A percentile compares a stretch with the other conserved stretches of the same genome.
phyloP scores from a whole-genome alignment of 2,797 vertebrate genomes.

The Sebastes hubbsi region DNA sequence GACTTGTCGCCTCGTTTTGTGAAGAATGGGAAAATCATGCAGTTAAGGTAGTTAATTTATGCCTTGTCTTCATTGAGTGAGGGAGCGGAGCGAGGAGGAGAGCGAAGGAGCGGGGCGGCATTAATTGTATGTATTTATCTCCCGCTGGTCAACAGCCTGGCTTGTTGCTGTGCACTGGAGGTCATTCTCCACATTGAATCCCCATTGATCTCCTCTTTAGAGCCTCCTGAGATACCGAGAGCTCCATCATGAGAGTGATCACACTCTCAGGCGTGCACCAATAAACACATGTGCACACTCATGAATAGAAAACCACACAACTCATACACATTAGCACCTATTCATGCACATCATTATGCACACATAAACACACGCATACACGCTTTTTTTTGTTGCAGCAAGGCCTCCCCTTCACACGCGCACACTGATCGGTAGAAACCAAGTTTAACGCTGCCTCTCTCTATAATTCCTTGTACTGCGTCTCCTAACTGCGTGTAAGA shows the following conservation, averaged over 20 bases:
- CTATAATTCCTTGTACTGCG: conserved; percentile 82
- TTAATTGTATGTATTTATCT: conserved; percentile 80
- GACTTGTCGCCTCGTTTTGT: conserved; percentile 42
- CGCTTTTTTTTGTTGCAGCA: conserved; percentile 23
- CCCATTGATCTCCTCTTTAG: conserved; percentile 78
- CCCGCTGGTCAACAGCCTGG: conserved; percentile 69
- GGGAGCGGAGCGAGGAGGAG: conserved; percentile 27
- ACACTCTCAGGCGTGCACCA: conserved; percentile 45
- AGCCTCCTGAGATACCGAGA: conserved; percentile 66
- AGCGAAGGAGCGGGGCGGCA: conserved; percentile 51
- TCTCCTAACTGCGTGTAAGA: conserved; percentile 80
- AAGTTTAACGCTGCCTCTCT: conserved; percentile 70
- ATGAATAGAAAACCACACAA: conserved; percentile 51
- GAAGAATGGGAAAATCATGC: conserved; percentile 70
- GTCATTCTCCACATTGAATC: conserved; percentile 79
- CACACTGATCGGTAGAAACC: conserved; percentile 80
- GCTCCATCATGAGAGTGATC: conserved; percentile 72
- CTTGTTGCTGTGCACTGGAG: conserved; percentile 74
- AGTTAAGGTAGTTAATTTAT: conserved; percentile 75
- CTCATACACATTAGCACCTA: conserved; percentile 32
- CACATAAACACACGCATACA: conserved; percentile 19
- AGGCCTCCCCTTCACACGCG: conserved; percentile 9
- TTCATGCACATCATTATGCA: conserved; percentile 33
- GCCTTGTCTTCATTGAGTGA: conserved; percentile 70
- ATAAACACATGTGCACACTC: conserved; percentile 55